Base-by-base conservation (phyloP, 2,888 invertebrate species). In the Hirudinaria manillensis region DNA sequence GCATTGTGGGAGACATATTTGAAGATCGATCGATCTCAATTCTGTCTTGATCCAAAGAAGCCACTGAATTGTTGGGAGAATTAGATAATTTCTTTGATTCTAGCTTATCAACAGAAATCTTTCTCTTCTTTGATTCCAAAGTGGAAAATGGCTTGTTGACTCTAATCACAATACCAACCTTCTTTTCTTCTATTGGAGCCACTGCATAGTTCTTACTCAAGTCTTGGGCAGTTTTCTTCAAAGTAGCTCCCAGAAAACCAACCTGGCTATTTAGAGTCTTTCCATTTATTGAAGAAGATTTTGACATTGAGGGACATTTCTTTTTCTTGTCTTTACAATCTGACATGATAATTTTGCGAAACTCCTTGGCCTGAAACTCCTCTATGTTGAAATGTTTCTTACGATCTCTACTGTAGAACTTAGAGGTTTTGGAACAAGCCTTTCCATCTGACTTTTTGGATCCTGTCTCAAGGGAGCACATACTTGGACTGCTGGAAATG, bases 141-240 rank as follows among this genome's bases (percentile, higher is more conserved):
- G 10, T 45, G 45, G 29, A 29, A 61, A 61, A 27, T 24, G 61
- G 61, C 29, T 61, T 61, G 29, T 24, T 61, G 29, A 61, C 61
- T 38, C 36, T 73, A 36, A 73, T 73, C n/a, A 73, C 55, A 36
- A 73, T 65, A 24, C 73, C 73, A 24, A 73, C 61, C 45, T 73
- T 73, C 24, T 38, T 73, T 7, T 73, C 73, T 65, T 73, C 65
- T 34, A 73, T 56, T 21, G 73, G 65, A 21, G 61, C 32, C 13
- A 73, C 32, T 32, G 73, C 55, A 73, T 73, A 73, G 24, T 73
- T 73, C 16, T 65, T 38, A 16, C n/a, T 32, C 16, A 16, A 24
- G 32, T 34, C 34, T 24, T 68, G 29, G n/a, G n/a, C 1, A 29
- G 36, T 36, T 24, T 68, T 68, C 32, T 29, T 29, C n/a, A 34